Evolutionary conservation across 1,140 invertebrate species (phyloP).

Genomic region (Venturia canescens): DNA sequence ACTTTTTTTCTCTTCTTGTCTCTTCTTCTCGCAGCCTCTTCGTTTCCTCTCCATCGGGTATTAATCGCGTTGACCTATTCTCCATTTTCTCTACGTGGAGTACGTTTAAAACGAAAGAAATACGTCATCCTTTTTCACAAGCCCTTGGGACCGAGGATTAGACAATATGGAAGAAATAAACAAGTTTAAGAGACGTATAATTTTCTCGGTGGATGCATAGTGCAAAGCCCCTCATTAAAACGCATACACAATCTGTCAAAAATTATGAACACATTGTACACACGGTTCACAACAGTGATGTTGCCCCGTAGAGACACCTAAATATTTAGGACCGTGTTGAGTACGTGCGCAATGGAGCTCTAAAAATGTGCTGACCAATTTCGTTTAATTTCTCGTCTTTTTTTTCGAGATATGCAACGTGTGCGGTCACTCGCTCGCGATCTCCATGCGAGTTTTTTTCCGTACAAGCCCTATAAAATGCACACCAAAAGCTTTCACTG

Average conservation of each 20-base stretch:
- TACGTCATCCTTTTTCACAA: conserved; percentile 66
- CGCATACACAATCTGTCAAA: conserved; percentile 67
- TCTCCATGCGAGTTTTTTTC: neutral
- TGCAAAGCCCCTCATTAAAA: conserved; percentile 60
- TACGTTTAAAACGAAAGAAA: conserved; percentile 57
- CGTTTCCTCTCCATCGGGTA: neutral
- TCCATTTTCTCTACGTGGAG: conserved; percentile 43
- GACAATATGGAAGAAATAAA: conserved; percentile 20
- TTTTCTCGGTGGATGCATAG: conserved; percentile 52
- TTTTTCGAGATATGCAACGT: neutral
- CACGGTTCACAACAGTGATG: conserved; percentile 34
- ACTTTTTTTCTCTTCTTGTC: conserved; percentile 2
- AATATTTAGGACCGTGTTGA: neutral
- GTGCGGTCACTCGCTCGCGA: neutral
- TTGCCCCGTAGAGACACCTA: neutral
- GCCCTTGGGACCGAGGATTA: conserved; percentile 31
- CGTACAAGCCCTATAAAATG: neutral
- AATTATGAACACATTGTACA: conserved; percentile 64
- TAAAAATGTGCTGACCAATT: neutral
- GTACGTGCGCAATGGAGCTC: neutral
- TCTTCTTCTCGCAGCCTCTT: neutral
- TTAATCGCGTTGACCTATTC: neutral
- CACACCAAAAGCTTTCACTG: neutral
- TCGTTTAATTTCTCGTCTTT: neutral
- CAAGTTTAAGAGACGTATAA: conserved; percentile 55